Base-by-base conservation (phyloP, 2,113 vertebrate species). In the Amia ocellicauda region DNA sequence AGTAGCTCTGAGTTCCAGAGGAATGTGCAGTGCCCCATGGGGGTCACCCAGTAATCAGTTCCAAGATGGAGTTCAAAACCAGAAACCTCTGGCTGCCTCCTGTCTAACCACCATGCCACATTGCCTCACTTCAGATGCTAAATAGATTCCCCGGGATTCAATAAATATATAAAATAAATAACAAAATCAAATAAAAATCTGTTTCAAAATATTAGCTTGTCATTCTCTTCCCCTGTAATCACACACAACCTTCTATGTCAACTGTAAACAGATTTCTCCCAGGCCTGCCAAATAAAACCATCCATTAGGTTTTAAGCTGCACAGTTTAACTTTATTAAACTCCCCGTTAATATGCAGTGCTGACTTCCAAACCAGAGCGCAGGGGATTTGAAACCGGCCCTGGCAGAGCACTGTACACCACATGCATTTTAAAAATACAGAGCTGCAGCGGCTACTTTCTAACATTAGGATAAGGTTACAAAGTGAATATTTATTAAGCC, bases 141-240 rank as follows among this genome's bases (percentile, higher is more conserved):
- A 77, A 62, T 65, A 66, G 63, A 62, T 78, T 61, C 42, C 74
- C 65, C 68, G 60, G 69, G 63, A 77, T 69, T 77, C 68, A 75
- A 68, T 80, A 82, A 81, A 78, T 70, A 81, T 61, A 64, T 76
- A 85, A 69, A 64, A 70, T 71, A 87, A 86, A 88, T 75, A 83
- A 69, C 77, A 69, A 82, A 88, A 85, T 87, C 82, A 79, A 85
- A 83, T 79, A 73, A 71, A 81, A 85, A 79, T 77, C 5, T 47
- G 84, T 80, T 80, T 85, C 68, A 67, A 86, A 86, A 89, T 87
- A 83, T 87, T 85, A 82, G 74, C 75, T 75, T 69, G 72, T 72
- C 76, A 67, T 67, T 78, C 71, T 71, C 41, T 69, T 76, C 78
- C 68, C 72, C 80, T 77, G 74, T 69, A 76, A 58, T 61, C 42